Conservation (phyloP, 2,797 vertebrate genomes). For the Channallabes apus region DNA sequence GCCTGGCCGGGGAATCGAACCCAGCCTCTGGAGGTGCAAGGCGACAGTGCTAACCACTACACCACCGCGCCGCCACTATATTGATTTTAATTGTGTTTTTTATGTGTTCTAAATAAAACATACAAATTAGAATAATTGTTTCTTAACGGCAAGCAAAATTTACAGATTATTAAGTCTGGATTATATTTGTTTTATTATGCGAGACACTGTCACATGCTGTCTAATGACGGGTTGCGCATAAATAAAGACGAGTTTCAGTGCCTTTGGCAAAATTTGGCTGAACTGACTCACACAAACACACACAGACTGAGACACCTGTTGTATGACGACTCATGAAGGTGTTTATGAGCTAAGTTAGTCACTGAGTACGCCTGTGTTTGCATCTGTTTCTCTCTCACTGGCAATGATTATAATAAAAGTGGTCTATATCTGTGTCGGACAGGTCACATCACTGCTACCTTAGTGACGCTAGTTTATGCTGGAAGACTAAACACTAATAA, state of each 20-base stretch:
- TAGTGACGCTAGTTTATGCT: neutral
- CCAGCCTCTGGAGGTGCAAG: too few relatives aligned
- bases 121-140: neutral
- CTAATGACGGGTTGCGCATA: neutral
- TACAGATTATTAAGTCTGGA: too few relatives aligned
- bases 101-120: neutral
- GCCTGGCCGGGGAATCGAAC: too few relatives aligned
- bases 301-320: constrained; percentile 18
- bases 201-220: too few relatives aligned
- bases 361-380: neutral
- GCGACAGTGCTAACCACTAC: too few relatives aligned
- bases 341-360: neutral
- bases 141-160: too few relatives aligned
- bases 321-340: neutral
- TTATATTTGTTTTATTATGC: too few relatives aligned
- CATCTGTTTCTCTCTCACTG: constrained; percentile 23
- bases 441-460: constrained; percentile 5
- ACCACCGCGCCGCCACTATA: neutral
- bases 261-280: neutral
- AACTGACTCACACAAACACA: constrained; percentile 6
- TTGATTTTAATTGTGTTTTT: neutral
- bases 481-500: neutral
- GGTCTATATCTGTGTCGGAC: neutral
- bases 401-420: constrained; percentile 1
- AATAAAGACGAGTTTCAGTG: neutral